Percentiles rank a stretch among this genome's conserved stretches.
These are phyloP conservation scores for Heliconius erato DNA, from an alignment of 2,888 invertebrate species.

Conservation along the genomic window DNA sequence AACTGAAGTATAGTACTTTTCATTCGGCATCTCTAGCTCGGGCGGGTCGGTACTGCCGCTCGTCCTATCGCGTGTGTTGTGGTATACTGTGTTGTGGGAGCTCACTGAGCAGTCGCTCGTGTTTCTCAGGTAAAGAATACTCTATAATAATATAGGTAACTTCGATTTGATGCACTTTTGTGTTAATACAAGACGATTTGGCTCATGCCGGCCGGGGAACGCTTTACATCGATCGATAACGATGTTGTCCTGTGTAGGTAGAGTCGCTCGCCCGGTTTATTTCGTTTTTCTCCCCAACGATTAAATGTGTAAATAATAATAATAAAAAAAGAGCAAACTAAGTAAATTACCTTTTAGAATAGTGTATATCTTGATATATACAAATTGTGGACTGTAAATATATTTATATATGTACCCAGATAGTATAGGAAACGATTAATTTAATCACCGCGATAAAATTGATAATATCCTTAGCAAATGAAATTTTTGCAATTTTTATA, in stretches of 20 bases:
- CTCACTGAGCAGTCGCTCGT: slow-evolving; percentile 66
- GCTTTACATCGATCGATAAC: slow-evolving; percentile 81
- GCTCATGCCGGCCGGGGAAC: slow-evolving; percentile 68
- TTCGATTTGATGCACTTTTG: slow-evolving; percentile 59
- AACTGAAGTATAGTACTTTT: slow-evolving; percentile 60
- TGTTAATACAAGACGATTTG: slow-evolving; percentile 63
- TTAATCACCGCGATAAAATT: slow-evolving; percentile 50
- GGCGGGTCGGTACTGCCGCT: slow-evolving; percentile 79
- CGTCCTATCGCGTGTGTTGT: slow-evolving; percentile 80
- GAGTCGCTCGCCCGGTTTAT: slow-evolving; percentile 57
- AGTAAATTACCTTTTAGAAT: background rate
- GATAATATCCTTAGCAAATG: slow-evolving; percentile 45
- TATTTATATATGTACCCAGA: background rate
- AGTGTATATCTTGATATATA: background rate
- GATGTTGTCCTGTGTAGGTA: slow-evolving; percentile 75
- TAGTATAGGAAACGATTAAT: slow-evolving; percentile 43
- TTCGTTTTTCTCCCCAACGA: slow-evolving; percentile 44
- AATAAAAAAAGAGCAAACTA: background rate
- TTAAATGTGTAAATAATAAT: slow-evolving; percentile 8
- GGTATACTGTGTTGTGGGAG: slow-evolving; percentile 74
- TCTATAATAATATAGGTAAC: slow-evolving; percentile 43
- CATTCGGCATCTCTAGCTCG: slow-evolving; percentile 77
- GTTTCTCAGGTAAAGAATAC: slow-evolving; percentile 71
- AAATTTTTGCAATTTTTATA: slow-evolving; percentile 27
- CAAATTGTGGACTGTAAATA: slow-evolving; percentile 31